Evolutionary conservation across 2,888 invertebrate species (phyloP), one percentile per base, ranked within the genome.

Genomic region (Tuta absoluta): DNA sequence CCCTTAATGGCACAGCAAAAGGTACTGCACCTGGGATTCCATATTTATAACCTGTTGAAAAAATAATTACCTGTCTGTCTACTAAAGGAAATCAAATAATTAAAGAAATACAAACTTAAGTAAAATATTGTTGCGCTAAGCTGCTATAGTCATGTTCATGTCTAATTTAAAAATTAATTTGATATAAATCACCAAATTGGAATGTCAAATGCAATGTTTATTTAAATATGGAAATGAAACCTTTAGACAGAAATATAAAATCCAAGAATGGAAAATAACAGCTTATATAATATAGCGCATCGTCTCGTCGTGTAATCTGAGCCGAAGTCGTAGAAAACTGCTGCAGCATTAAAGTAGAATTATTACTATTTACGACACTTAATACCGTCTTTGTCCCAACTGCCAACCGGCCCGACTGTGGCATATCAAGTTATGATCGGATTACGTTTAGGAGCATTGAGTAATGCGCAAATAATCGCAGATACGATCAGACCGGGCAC

Each of bases 381-480:
- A 56, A 56, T 56, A 56, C 24, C 56, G 24, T 33, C 17, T 33
- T 24, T 33, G 56, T 56, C 56, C 53, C 56, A 56, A 33, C 28
- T 56, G 28, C 28, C 56, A 56, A 33, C 14, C 33, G 41, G 60
- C 23, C 5, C 38, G 48, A 45, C 23, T 45, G 45, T 38, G 37
- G 60, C 60, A 48, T 58, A 58, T 58, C 38, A 37, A 71, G 69
- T 72, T 72, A 71, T 76, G 77, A 75, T 79, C 74, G 76, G 79
- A 84, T 86, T 82, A 84, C 81, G 79, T 81, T 79, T 76, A 79
- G 78, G 79, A 77, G 83, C 85, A 86, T 84, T 85, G 84, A 85
- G 84, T 83, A 84, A 84, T 83, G 82, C 81, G 78, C 78, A 78
- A 84, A 85, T 86, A 84, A 87, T 86, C 80, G 79, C 72, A 82